Evolutionary conservation across 64 coral and sea anemone species (phyloP), one percentile per base, ranked within the genome.

Genomic region (Dendrophyllia cribrosa): DNA sequence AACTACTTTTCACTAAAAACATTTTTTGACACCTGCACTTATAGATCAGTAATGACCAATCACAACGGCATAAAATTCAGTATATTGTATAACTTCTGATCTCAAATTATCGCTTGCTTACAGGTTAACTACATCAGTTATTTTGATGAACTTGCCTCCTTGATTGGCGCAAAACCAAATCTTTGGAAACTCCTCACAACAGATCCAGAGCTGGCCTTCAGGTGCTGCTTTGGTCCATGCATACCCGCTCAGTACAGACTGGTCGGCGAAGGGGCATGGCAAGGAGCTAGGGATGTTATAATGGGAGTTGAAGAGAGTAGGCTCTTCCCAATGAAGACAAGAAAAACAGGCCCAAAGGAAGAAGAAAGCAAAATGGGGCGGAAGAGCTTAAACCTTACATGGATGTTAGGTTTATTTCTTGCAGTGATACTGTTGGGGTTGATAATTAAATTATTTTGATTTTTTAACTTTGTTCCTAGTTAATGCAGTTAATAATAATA

Each of bases 161-260:
- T 94, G 9, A 68, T 73, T 48, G 92, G 92, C 6, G 92, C 72
- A 72, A 82, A 67, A 16, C 92, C 92, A 34, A 74, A 89, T 68
- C 70, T 94, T 11, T 68, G 76, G 76, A 55, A 82, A n/a, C 76
- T 94, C 7, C 70, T 89, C 15, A 74, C 74, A 45, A 75, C 79
- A 85, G 87, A 89, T 2, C 92, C 86, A 43, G 3, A 51, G 43
- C 71, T 94, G 7, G 92, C 92, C 21, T 51, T 94, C 11, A 84
- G 61, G 66, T 94, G 92, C 75, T 89, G 55, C 61, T 94, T 89
- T 89, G 87, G 92, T 43, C 76, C 92, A 44, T 89, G 86, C 67
- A 26, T 94, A 12, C 92, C 92, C 48, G 86, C 92, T 19, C 92
- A 94, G 43, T 94, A 89, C 58, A 69, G 92, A 50, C 66, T 94